These are phyloP conservation scores for Sakesphorus luctuosus DNA, from an alignment of 2,113 vertebrate species.

Conservation along the genomic window DNA sequence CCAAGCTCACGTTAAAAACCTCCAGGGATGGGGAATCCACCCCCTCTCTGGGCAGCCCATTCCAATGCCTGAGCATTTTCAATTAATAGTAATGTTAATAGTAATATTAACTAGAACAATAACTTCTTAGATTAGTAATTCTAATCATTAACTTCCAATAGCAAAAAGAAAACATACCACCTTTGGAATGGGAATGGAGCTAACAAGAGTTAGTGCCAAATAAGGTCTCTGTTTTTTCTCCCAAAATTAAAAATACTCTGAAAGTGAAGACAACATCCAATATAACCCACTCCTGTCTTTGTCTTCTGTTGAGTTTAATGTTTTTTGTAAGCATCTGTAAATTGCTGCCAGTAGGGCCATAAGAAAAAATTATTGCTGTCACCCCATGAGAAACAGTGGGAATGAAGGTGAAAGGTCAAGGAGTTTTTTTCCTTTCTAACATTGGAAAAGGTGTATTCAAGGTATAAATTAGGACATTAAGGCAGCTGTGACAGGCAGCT, in stretches of 20 bases:
- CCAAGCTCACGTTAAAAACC: too few species aligned
- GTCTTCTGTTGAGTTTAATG: not conserved
- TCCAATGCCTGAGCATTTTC: too few species aligned
- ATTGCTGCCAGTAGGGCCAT: not conserved
- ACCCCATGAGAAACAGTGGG: not conserved
- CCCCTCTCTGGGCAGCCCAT: too few species aligned
- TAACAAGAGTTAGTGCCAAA: not conserved
- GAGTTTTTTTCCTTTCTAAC: accelerated
- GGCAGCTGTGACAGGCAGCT: not conserved
- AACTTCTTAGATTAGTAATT: not conserved
- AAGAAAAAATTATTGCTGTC: not conserved
- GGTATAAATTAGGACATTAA: not conserved
- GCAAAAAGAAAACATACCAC: not conserved
- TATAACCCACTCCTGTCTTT: too few species aligned
- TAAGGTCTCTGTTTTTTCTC: too few species aligned
- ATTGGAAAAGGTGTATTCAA: not conserved
- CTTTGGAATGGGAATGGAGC: not conserved
- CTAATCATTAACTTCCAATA: not conserved
- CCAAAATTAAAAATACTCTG: not conserved
- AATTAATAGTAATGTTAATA: too few species aligned
- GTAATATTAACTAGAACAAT: not conserved
- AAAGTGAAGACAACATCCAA: not conserved
- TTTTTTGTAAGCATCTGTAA: not conserved
- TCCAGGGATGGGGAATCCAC: too few species aligned
- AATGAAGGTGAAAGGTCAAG: not conserved